Evolutionary conservation across 2,888 invertebrate species (phyloP).

Genomic region (Campoplex nolae): DNA sequence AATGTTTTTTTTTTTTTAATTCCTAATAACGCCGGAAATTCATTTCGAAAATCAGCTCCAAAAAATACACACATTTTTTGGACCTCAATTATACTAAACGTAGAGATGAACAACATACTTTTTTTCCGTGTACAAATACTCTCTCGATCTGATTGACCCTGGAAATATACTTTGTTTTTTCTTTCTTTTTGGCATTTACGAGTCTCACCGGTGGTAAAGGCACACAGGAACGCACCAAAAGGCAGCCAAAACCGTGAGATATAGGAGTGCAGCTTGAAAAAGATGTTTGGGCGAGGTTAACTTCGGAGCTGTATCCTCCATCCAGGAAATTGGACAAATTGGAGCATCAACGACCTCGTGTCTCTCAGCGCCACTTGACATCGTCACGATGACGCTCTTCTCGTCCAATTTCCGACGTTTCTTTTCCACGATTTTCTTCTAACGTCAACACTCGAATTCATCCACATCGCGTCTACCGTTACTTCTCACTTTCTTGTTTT

Average conservation of each 20-base stretch:
- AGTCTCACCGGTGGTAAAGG: conserved; percentile 80
- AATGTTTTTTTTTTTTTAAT: neutral
- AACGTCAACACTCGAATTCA: conserved; percentile 43
- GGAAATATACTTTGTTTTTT: neutral
- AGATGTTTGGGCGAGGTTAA: conserved; percentile 74
- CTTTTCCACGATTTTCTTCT: conserved; percentile 37
- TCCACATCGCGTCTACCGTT: conserved; percentile 49
- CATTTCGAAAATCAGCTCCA: neutral
- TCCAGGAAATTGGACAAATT: conserved; percentile 75
- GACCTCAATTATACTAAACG: too few relatives aligned
- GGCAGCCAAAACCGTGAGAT: conserved; percentile 76
- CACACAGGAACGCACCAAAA: conserved; percentile 79
- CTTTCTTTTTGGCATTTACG: conserved; percentile 11
- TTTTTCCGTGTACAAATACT: too few relatives aligned
- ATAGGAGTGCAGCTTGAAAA: conserved; percentile 78
- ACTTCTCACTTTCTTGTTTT: neutral
- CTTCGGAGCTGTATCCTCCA: conserved; percentile 72
- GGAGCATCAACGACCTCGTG: conserved; percentile 46
- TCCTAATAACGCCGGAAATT: neutral
- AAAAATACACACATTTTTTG: too few relatives aligned
- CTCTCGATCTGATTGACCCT: neutral
- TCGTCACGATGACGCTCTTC: conserved; percentile 45
- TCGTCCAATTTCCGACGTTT: conserved; percentile 41
- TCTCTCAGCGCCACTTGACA: conserved; percentile 49
- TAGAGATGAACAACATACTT: too few relatives aligned